These are phyloP conservation scores for Rhizoglyphus robini DNA, from an alignment of 1,140 invertebrate genomes.

Conservation along the genomic window DNA sequence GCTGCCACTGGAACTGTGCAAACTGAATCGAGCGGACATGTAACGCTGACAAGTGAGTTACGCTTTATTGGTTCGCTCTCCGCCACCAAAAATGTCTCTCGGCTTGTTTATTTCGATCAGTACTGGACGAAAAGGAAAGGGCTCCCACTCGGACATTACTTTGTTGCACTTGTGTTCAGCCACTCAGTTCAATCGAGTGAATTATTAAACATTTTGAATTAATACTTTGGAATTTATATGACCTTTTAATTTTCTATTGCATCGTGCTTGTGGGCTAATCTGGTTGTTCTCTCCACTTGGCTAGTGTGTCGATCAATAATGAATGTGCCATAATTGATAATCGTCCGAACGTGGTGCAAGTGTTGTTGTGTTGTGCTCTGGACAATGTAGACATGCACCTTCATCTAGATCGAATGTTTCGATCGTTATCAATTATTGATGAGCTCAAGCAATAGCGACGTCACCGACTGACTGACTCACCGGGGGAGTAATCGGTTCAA, in stretches of 20 bases:
- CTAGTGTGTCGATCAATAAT: background rate
- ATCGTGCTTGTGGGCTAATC: no score
- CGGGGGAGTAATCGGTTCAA: background rate
- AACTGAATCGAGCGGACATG: constrained; percentile 1
- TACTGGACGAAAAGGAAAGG: background rate
- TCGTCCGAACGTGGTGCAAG: background rate
- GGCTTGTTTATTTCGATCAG: background rate
- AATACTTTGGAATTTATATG: background rate
- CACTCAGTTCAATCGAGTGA: background rate
- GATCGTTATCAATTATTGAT: background rate
- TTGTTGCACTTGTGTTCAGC: no score
- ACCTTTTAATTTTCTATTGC: background rate
- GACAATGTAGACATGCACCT: background rate
- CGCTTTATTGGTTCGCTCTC: constrained; percentile 12
- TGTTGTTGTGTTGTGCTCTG: background rate
- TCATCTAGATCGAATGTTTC: background rate
- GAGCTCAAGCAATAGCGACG: background rate
- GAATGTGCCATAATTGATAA: background rate
- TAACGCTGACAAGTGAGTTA: background rate
- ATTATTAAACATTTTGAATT: background rate
- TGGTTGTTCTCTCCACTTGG: no score
- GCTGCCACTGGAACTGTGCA: background rate
- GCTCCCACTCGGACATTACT: no score
- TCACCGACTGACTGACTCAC: background rate
- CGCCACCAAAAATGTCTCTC: background rate